phyloP scores from a whole-genome alignment of 2,797 vertebrate species.

The Myotis pilosus region DNA sequence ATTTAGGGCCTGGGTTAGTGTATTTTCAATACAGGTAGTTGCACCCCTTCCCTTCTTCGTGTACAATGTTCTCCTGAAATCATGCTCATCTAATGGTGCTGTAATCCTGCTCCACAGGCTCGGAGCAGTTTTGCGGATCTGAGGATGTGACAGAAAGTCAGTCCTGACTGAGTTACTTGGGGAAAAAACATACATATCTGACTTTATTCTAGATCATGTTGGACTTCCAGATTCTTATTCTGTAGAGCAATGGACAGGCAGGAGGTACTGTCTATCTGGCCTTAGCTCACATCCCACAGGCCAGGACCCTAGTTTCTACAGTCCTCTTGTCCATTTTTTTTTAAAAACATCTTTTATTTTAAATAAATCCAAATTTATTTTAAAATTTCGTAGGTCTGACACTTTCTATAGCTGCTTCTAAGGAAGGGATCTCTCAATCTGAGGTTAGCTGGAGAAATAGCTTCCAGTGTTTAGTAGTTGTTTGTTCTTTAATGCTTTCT shows the following conservation, averaged over 20 bases:
- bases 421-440: neutral
- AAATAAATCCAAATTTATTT: neutral
- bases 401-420: neutral
- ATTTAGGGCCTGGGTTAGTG: neutral
- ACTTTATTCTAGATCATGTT: neutral
- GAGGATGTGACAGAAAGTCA: neutral
- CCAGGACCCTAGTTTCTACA: neutral
- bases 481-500: neutral
- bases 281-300: neutral
- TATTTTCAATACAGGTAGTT: neutral
- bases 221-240: neutral
- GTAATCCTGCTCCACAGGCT: neutral
- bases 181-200: neutral
- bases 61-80: neutral
- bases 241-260: neutral
- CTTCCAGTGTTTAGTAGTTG: neutral
- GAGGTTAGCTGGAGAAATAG: neutral
- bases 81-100: neutral
- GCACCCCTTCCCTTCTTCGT: neutral
- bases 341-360: neutral
- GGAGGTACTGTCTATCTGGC: neutral
- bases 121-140: neutral
- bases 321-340: neutral
- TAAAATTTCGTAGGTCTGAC: neutral
- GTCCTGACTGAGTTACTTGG: neutral